Percentiles rank a stretch among this genome's conserved stretches.
Evolutionary conservation across 2,113 vertebrate genomes (phyloP).

Genomic region (Redunca redunca): DNA sequence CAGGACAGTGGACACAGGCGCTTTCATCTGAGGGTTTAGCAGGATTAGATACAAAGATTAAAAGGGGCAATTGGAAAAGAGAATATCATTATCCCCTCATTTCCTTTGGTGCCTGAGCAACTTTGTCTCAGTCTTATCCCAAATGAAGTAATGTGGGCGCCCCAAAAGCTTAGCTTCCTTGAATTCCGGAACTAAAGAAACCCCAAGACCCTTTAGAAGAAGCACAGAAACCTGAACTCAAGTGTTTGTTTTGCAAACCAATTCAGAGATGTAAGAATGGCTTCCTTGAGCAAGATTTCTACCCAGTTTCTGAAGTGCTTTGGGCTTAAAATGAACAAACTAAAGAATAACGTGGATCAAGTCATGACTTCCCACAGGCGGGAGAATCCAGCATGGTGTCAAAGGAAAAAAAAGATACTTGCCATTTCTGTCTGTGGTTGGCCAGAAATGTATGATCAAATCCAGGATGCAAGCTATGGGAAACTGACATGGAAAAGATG

Average conservation of each 20-base stretch:
- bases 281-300: neutral
- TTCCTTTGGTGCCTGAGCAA: conserved; percentile 52
- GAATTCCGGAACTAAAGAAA: neutral
- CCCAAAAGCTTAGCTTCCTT: neutral
- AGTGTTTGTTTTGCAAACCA: neutral
- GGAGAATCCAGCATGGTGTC: neutral
- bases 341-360: neutral
- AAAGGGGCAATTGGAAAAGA: conserved; percentile 6
- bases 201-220: neutral
- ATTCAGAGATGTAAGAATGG: neutral
- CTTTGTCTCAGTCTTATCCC: neutral
- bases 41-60: conserved; percentile 62
- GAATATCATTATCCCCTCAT: conserved; percentile 34
- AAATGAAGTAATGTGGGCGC: neutral
- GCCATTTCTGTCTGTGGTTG: neutral
- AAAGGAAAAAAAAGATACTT: neutral
- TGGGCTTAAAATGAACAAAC: neutral
- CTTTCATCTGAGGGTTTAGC: conserved; percentile 30
- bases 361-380: neutral
- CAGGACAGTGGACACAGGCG: neutral
- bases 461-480: neutral
- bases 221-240: neutral
- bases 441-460: neutral
- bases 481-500: neutral
- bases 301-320: neutral